Percentiles rank a stretch among this genome's conserved stretches.
Conservation (phyloP, 2,113 vertebrate species). For the Aythya baeri region DNA sequence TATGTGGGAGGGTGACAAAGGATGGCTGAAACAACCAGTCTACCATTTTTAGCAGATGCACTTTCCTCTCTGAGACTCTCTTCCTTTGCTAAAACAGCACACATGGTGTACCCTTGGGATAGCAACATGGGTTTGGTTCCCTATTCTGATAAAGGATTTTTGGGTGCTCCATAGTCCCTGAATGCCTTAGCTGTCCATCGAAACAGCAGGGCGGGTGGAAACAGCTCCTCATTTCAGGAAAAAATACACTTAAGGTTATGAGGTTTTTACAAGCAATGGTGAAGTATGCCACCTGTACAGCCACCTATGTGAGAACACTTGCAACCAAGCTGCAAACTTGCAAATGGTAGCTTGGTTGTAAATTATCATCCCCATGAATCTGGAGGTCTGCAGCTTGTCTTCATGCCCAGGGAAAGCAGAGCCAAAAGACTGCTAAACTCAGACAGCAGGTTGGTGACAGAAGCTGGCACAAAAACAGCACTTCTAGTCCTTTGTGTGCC, state of each 20-base stretch:
- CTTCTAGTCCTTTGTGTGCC: not conserved
- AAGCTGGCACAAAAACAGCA: not conserved
- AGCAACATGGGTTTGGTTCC: not conserved
- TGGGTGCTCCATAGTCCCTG: no score
- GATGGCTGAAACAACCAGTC: not conserved
- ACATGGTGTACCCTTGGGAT: rapidly evolving
- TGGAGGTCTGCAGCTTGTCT: not conserved
- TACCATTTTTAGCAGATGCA: not conserved
- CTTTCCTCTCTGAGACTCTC: not conserved
- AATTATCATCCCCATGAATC: rapidly evolving
- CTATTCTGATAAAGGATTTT: not conserved
- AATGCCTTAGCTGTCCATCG: not conserved
- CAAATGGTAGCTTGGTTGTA: not conserved
- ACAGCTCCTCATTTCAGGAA: not conserved
- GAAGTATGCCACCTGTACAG: not conserved
- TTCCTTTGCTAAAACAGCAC: not conserved
- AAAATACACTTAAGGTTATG: not conserved
- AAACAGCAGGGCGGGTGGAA: not conserved
- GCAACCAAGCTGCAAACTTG: not conserved
- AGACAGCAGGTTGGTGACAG: not conserved
- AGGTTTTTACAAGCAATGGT: rapidly evolving
- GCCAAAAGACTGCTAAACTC: not conserved
- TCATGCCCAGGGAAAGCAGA: not conserved
- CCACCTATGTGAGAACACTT: not conserved
- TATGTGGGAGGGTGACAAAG: not conserved